Conservation (phyloP, 2,888 invertebrate genomes). For the Oscheius sp. region DNA sequence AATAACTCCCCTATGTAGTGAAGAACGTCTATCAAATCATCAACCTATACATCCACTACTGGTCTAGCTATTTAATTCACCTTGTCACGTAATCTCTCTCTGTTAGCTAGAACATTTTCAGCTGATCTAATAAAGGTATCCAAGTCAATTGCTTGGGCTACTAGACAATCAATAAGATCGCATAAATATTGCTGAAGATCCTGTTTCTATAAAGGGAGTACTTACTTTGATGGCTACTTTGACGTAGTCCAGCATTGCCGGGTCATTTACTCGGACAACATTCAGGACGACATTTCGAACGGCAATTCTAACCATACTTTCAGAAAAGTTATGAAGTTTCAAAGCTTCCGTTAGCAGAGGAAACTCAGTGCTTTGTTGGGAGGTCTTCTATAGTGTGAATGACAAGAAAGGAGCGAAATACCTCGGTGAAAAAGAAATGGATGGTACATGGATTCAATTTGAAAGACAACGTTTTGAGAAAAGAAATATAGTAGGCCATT, state of each 20-base stretch:
- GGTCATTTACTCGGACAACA: slow-evolving; percentile 79
- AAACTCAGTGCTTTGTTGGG: slow-evolving; percentile 82
- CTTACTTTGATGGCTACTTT: slow-evolving; percentile 51
- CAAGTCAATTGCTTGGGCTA: slow-evolving; percentile 93
- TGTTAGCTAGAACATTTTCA: slow-evolving; percentile 83
- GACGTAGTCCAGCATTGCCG: slow-evolving; percentile 61
- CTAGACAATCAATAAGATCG: slow-evolving; percentile 98
- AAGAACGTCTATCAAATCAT: slow-evolving; percentile 80
- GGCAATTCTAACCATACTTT: slow-evolving; percentile 96
- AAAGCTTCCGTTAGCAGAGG: slow-evolving; percentile 98
- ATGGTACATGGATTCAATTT: slow-evolving; percentile 97
- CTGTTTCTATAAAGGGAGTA: not conserved
- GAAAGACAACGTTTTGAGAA: slow-evolving; percentile 94
- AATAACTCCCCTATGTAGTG: slow-evolving; percentile 55
- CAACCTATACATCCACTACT: slow-evolving; percentile 77
- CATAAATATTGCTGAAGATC: slow-evolving; percentile 91
- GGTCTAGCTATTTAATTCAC: too few species aligned
- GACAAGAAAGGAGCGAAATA: slow-evolving; percentile 32
- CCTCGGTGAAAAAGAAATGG: slow-evolving; percentile 99
- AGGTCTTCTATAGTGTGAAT: not conserved
- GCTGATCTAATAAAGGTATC: slow-evolving; percentile 88
- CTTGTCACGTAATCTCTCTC: slow-evolving; percentile 63
- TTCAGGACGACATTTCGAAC: slow-evolving; percentile 95
- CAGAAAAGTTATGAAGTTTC: slow-evolving; percentile 97
- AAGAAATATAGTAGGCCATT: slow-evolving; percentile 92